Conservation (phyloP, 2,888 invertebrate genomes). For the Zygogramma bicolorata region DNA sequence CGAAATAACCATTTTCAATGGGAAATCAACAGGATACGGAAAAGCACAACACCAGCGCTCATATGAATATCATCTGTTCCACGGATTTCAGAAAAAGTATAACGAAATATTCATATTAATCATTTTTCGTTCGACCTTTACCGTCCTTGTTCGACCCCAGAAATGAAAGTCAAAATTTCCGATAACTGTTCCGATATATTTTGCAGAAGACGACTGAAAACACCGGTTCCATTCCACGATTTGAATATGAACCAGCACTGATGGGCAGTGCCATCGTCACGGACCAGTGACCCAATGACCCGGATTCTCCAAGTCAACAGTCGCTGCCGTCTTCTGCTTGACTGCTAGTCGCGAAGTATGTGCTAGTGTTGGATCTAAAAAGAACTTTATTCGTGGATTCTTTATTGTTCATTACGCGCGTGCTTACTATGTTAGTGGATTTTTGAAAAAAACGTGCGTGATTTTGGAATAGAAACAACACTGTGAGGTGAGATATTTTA, state of each 20-base stretch:
- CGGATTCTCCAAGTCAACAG: slow-evolving; percentile 57
- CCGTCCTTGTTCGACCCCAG: background rate
- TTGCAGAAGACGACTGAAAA: slow-evolving; percentile 5
- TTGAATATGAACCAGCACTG: slow-evolving; percentile 18
- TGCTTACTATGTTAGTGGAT: slow-evolving; percentile 7
- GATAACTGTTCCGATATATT: background rate
- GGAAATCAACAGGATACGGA: no score
- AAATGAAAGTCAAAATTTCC: slow-evolving; percentile 20
- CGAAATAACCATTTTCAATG: no score
- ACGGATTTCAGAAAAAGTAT: no score
- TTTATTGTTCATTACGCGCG: slow-evolving; percentile 29
- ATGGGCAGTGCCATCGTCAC: slow-evolving; percentile 62
- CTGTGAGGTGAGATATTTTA: background rate
- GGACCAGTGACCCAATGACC: slow-evolving; percentile 66
- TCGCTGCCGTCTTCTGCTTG: slow-evolving; percentile 42
- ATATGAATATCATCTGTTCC: no score
- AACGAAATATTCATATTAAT: no score
- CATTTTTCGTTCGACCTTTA: background rate
- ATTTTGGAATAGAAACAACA: background rate
- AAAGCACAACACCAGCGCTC: no score
- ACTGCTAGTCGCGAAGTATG: slow-evolving; percentile 32
- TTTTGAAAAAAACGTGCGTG: background rate
- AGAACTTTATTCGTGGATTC: slow-evolving; percentile 16
- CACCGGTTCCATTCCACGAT: slow-evolving; percentile 10
- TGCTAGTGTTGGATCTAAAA: slow-evolving; percentile 35